Evolutionary conservation across 2,888 invertebrate species (phyloP), one percentile per base, ranked within the genome.

Genomic region (Agrochola macilenta): DNA sequence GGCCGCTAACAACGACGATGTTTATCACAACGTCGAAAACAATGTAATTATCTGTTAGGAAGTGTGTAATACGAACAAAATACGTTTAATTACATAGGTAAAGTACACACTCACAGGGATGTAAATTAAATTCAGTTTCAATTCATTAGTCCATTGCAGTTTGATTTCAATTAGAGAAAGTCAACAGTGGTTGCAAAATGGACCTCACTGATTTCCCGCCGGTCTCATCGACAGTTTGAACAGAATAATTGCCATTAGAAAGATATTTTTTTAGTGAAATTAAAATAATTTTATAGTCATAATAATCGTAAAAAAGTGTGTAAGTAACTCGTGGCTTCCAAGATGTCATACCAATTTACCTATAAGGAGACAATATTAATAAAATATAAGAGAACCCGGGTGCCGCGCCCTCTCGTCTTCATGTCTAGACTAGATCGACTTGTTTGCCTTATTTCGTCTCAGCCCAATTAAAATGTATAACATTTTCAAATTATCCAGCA

Each of bases 91-190:
- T 76, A 74, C 71, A 82, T 68, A 73, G 23, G 30, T 60, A 68
- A 60, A 65, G 57, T 65, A 80, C 43, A 78, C 30, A 74, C 57
- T 35, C 64, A 52, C 68, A 69, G 73, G 74, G 81, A 86, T 81
- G 88, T 75, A 75, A 81, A 90, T 89, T 88, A 85, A 89, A 90
- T 87, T 87, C 85, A 84, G 85, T 81, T 89, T 87, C 89, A 88
- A 93, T 93, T 93, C 89, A 93, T 92, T 92, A 93, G 91, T 91
- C 88, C 85, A 86, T 78, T 93, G 93, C 93, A 94, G 92, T 93
- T 93, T 93, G 93, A 93, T 93, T 95, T 94, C 93, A 94, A 95
- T 95, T 94, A 95, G 94, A 91, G 92, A 92, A 90, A 93, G 93
- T 94, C 94, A 95, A 95, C 91, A 95, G 87, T 79, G 89, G 83